Conservation (phyloP, 2,888 invertebrate species). For the Polymixis flavicincta region DNA sequence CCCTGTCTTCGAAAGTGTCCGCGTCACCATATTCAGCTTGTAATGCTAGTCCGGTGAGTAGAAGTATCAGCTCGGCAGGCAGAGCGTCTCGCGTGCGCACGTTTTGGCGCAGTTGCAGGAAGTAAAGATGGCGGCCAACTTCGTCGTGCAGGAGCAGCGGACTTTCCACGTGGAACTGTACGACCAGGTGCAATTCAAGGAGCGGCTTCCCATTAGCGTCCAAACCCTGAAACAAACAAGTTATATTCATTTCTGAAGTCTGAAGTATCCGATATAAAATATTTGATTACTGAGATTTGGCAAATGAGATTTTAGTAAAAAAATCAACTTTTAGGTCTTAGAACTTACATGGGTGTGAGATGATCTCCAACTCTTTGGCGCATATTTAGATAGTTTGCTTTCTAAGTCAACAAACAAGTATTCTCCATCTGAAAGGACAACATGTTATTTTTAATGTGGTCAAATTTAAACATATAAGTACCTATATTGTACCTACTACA, state of each 20-base stretch:
- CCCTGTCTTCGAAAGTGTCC: slow-evolving; percentile 81
- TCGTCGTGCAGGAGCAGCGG: slow-evolving; percentile 97
- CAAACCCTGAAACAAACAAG: slow-evolving; percentile 92
- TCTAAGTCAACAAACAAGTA: slow-evolving; percentile 98
- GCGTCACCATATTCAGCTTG: slow-evolving; percentile 98
- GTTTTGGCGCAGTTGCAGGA: slow-evolving; percentile 98
- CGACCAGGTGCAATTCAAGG: slow-evolving; percentile 96
- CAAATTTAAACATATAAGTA: too few relatives aligned
- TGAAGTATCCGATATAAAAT: not conserved
- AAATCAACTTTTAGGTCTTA: slow-evolving; percentile 57
- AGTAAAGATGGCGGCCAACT: slow-evolving; percentile 97
- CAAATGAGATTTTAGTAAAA: not conserved
- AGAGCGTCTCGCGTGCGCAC: slow-evolving; percentile 92
- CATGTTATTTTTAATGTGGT: slow-evolving; percentile 6
- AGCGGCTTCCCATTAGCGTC: slow-evolving; percentile 97
- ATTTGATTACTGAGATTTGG: not conserved
- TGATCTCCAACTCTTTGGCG: slow-evolving; percentile 98
- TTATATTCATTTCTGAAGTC: slow-evolving; percentile 29
- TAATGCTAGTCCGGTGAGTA: slow-evolving; percentile 96
- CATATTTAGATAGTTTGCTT: slow-evolving; percentile 98
- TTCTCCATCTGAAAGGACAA: slow-evolving; percentile 96
- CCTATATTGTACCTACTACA: too few relatives aligned
- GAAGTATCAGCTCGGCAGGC: slow-evolving; percentile 92
- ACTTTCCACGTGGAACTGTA: slow-evolving; percentile 98
- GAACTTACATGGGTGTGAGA: slow-evolving; percentile 96